Base-by-base conservation (phyloP, 2,113 vertebrate genomes). In the Nothoprocta perdicaria region DNA sequence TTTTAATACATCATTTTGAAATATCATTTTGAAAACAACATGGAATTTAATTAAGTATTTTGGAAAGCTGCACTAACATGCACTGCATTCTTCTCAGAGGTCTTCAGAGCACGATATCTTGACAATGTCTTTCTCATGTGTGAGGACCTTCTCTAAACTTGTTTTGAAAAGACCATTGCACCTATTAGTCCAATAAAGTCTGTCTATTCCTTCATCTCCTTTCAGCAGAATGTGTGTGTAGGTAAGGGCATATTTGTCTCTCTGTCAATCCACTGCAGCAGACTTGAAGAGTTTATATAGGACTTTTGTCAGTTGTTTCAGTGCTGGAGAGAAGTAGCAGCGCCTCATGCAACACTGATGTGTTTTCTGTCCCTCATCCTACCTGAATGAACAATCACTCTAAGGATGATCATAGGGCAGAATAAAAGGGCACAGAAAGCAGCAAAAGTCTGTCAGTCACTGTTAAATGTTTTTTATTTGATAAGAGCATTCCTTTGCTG, bases 1-100 rank as follows among this genome's bases (percentile, higher is more conserved):
- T 81, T n/a, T 53, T 40, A 48, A 48, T 48, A 48, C 46, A 48
- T 29, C 7, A 85, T n/a, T n/a, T n/a, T n/a, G n/a, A n/a, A n/a
- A n/a, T n/a, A 67, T 62, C 65, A 78, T 9, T 67, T 65, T 82
- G 68, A 90, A 91, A 89, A 66, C 61, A 71, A 27, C 26, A 29
- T 55, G 29, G 40, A 83, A 27, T 55, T 29, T 60, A 63, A 90
- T 69, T 3, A 67, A 50, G 74, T 38, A 38, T 38, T 38, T 38
- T 38, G 35, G 35, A 74, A 88, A 80, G 38, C 7, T 41, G n/a
- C 6, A 90, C 58, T 62, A 92, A 43, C 45, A 14, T 33, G 13
- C 12, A 48, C 5, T 66, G 0, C 53, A 10, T 10, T 88, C 10
- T 15, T 80, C 15, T 26, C 45, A 31, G 31, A 80, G 41, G 11